These are phyloP conservation scores for Graptemys geographica DNA, from an alignment of 2,797 vertebrate species.

Conservation along the genomic window DNA sequence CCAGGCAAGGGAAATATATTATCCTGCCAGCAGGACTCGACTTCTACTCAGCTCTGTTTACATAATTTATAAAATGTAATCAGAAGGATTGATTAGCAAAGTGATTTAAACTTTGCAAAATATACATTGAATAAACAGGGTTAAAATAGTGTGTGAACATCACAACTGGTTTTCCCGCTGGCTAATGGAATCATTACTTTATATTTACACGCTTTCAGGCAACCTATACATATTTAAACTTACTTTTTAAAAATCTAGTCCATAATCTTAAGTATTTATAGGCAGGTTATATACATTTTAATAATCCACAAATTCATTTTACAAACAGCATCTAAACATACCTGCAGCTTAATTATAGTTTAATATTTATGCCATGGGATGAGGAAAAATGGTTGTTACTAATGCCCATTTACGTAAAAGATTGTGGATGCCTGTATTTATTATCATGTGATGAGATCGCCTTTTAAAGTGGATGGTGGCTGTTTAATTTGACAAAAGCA, in stretches of 20 bases:
- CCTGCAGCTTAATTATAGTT: constrained; percentile 37
- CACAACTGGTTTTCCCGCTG: background rate
- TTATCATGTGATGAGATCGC: background rate
- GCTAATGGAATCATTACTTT: constrained; percentile 47
- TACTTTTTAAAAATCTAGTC: background rate
- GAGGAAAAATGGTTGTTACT: background rate
- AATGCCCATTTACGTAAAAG: constrained; percentile 21
- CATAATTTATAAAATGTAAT: background rate
- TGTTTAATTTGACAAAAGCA: constrained; percentile 12
- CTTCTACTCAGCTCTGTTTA: background rate
- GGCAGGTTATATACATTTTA: constrained; percentile 56
- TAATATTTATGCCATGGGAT: constrained; percentile 14
- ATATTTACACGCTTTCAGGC: constrained; percentile 56
- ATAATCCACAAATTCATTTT: constrained; percentile 65
- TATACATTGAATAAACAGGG: background rate
- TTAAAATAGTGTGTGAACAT: fast-evolving
- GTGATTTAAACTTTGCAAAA: background rate
- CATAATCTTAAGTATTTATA: background rate
- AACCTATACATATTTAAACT: constrained; percentile 49
- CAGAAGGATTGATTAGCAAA: constrained; percentile 13
- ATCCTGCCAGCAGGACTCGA: background rate
- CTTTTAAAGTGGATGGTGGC: background rate
- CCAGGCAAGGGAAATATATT: fast-evolving
- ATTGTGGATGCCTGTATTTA: background rate
- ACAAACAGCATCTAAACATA: constrained; percentile 65